phyloP scores from a whole-genome alignment of 2,113 vertebrate genomes.

The Hoplias malabaricus region DNA sequence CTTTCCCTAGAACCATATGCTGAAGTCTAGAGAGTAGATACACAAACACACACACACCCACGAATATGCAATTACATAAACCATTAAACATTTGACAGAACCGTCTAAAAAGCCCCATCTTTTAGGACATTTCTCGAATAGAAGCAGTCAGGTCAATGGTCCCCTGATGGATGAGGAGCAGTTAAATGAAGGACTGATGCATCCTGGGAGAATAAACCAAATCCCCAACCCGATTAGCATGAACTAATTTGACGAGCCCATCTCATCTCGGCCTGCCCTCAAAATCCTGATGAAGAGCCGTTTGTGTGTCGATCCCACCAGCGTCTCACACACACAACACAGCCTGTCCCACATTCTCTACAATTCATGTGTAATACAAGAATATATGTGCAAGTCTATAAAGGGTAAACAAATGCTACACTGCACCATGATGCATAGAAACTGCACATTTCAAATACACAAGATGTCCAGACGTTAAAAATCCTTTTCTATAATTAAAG shows the following conservation, averaged over 20 bases:
- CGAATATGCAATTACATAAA: neutral
- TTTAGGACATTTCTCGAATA: conserved; percentile 53
- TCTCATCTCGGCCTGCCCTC: conserved; percentile 70
- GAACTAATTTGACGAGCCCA: conserved; percentile 74
- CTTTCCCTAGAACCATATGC: no score
- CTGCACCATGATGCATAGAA: neutral
- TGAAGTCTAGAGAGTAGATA: neutral
- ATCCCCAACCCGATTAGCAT: conserved; percentile 76
- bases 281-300: conserved; percentile 56
- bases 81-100: neutral
- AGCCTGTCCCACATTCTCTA: conserved; percentile 43
- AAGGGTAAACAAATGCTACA: neutral
- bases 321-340: conserved; percentile 17
- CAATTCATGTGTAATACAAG: no score
- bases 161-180: conserved; percentile 57
- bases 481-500: no score
- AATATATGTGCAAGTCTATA: neutral
- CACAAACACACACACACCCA: conserved; percentile 7
- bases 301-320: conserved; percentile 40
- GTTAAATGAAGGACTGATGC: conserved; percentile 65
- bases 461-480: no score
- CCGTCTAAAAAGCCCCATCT: conserved; percentile 34
- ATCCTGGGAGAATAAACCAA: conserved; percentile 65
- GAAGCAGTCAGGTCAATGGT: conserved; percentile 62
- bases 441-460: no score